These are phyloP conservation scores for Sinohyriopsis cumingii DNA, from an alignment of 2,888 invertebrate genomes.

Conservation along the genomic window DNA sequence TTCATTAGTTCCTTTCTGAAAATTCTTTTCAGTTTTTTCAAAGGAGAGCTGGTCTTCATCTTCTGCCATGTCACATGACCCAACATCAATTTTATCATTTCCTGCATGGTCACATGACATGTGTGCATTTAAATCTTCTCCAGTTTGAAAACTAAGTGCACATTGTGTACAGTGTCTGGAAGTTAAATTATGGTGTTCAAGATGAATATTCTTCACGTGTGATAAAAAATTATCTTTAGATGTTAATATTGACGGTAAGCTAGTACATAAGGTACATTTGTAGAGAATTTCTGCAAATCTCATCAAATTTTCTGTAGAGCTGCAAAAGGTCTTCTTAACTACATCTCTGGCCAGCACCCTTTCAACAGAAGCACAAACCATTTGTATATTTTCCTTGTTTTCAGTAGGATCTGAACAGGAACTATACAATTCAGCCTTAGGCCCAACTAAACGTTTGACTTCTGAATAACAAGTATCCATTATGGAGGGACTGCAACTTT, in stretches of 20 bases:
- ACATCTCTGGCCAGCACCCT: too few species aligned
- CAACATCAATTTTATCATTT: constrained; percentile 23
- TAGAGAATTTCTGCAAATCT: constrained; percentile 61
- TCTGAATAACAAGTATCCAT: too few species aligned
- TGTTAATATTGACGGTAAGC: constrained; percentile 56
- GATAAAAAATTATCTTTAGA: constrained; percentile 52
- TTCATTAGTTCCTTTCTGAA: too few species aligned
- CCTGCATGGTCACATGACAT: constrained; percentile 30
- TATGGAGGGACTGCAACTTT: too few species aligned
- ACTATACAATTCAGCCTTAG: too few species aligned
- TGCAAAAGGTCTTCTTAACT: too few species aligned
- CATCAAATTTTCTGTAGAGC: constrained; percentile 35
- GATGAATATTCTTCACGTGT: constrained; percentile 53
- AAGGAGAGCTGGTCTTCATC: too few species aligned
- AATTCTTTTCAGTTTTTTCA: too few species aligned
- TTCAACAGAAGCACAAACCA: too few species aligned
- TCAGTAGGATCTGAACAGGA: too few species aligned
- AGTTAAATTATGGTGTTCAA: constrained; percentile 22
- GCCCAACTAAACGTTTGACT: too few species aligned
- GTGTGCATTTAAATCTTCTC: constrained; percentile 50
- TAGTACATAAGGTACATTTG: constrained; percentile 60
- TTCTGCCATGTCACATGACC: constrained; percentile 18
- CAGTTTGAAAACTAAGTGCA: constrained; percentile 49
- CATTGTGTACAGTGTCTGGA: constrained; percentile 44
- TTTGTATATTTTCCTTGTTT: too few species aligned